phyloP scores from a whole-genome alignment of 2,113 vertebrate genomes.

The Leucoraja erinaceus region DNA sequence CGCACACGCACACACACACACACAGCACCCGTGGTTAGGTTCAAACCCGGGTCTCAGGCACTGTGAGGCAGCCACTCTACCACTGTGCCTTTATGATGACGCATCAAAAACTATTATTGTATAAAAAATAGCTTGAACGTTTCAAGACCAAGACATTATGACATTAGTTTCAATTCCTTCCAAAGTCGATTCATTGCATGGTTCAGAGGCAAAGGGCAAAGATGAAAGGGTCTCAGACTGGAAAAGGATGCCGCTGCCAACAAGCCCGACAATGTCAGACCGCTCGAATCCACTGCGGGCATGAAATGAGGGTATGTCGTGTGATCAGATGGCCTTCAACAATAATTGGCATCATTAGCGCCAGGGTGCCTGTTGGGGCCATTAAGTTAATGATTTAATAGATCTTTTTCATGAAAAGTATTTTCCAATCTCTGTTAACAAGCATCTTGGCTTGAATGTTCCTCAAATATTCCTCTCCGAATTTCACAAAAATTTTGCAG shows the following conservation, averaged over 20 bases:
- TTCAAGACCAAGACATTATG: neutral
- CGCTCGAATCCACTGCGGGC: neutral
- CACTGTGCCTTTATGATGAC: neutral
- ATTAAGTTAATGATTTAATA: conserved; percentile 6
- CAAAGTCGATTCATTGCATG: too few species aligned
- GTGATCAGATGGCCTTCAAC: neutral
- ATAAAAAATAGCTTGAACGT: neutral
- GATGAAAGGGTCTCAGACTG: neutral
- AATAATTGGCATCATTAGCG: neutral
- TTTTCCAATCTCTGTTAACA: neutral
- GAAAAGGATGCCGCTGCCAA: neutral
- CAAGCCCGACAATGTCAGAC: neutral
- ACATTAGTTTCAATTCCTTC: neutral
- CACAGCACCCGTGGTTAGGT: too few species aligned
- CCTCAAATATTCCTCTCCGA: neutral
- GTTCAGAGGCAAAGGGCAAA: neutral
- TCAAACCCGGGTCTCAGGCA: too few species aligned
- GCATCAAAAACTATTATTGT: neutral
- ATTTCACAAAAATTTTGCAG: neutral
- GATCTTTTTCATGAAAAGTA: neutral
- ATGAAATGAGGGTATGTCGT: neutral
- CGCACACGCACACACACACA: too few species aligned
- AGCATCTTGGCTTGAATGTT: neutral
- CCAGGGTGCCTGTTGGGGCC: neutral
- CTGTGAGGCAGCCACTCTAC: too few species aligned